phyloP scores from a whole-genome alignment of 2,888 invertebrate species.

The Congeria kusceri region DNA sequence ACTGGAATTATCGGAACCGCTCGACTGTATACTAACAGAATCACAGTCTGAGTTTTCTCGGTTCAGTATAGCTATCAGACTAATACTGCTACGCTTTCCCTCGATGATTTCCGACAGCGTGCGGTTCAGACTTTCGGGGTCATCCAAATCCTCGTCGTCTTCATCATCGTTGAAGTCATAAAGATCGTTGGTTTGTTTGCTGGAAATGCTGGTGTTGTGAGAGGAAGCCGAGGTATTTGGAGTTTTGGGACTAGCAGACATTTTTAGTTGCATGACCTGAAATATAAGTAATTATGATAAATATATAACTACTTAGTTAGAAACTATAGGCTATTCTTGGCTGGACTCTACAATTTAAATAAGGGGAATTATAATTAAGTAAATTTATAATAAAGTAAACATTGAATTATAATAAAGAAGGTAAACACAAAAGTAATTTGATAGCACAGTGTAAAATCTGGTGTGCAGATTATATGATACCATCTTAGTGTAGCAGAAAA shows the following conservation, averaged over 20 bases:
- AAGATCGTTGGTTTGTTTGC: slow-evolving; percentile 63
- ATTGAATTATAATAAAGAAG: no score
- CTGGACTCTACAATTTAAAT: no score
- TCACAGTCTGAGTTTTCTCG: slow-evolving; percentile 62
- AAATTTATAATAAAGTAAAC: no score
- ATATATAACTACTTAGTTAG: no score
- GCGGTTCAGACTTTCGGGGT: slow-evolving; percentile 78
- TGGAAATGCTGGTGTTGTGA: slow-evolving; percentile 33
- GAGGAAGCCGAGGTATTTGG: slow-evolving; percentile 42
- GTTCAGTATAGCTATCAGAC: slow-evolving; percentile 58
- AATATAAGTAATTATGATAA: not conserved
- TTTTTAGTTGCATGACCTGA: slow-evolving; percentile 83
- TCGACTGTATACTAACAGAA: slow-evolving; percentile 59
- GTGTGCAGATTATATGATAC: no score
- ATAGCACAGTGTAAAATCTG: no score
- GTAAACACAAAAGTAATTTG: no score
- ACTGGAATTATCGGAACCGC: slow-evolving; percentile 53
- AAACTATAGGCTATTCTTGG: no score
- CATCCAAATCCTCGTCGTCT: slow-evolving; percentile 75
- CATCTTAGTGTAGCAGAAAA: no score
- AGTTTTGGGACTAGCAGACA: slow-evolving; percentile 69
- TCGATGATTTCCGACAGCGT: slow-evolving; percentile 81
- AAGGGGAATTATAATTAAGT: no score
- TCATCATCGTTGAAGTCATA: slow-evolving; percentile 67
- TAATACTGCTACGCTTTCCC: slow-evolving; percentile 68